A percentile compares a stretch with the other conserved stretches of the same genome.
phyloP scores from a whole-genome alignment of 2,888 invertebrate genomes.

The Bruchidius siliquastri region DNA sequence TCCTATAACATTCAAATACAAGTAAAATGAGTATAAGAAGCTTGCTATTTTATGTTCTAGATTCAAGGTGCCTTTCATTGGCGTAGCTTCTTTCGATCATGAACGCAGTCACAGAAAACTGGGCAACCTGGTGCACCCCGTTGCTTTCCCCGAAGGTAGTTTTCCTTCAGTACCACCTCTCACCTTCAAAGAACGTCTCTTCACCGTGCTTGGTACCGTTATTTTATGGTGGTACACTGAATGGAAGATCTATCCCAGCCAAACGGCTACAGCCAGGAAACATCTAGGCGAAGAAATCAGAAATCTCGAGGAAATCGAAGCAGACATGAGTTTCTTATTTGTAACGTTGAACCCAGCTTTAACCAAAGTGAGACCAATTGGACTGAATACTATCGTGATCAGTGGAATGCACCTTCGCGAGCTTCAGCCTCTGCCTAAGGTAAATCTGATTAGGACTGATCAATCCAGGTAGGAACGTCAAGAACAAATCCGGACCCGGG shows the following conservation, averaged over 20 bases:
- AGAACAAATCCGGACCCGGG: too few relatives aligned
- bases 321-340: slow-evolving; percentile 27
- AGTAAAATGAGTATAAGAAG: too few relatives aligned
- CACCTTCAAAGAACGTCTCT: slow-evolving; percentile 38
- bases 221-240: slow-evolving; percentile 15
- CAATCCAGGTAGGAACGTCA: too few relatives aligned
- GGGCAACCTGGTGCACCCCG: slow-evolving; percentile 35
- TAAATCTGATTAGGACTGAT: too few relatives aligned
- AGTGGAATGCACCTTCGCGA: slow-evolving; percentile 27
- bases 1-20: too few relatives aligned
- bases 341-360: slow-evolving; percentile 30
- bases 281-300: slow-evolving; percentile 30
- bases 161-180: slow-evolving; percentile 27
- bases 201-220: slow-evolving; percentile 5
- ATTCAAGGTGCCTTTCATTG: slow-evolving; percentile 35
- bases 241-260: neutral
- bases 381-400: slow-evolving; percentile 30
- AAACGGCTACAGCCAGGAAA: slow-evolving; percentile 11
- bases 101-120: slow-evolving; percentile 24
- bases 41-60: slow-evolving; percentile 6
- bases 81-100: slow-evolving; percentile 30
- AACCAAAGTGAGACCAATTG: slow-evolving; percentile 25
- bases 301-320: slow-evolving; percentile 26
- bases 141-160: slow-evolving; percentile 32
- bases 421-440: slow-evolving; percentile 29